Evolutionary conservation across 2,888 invertebrate species (phyloP).

Genomic region (Eupithecia dodoneata): DNA sequence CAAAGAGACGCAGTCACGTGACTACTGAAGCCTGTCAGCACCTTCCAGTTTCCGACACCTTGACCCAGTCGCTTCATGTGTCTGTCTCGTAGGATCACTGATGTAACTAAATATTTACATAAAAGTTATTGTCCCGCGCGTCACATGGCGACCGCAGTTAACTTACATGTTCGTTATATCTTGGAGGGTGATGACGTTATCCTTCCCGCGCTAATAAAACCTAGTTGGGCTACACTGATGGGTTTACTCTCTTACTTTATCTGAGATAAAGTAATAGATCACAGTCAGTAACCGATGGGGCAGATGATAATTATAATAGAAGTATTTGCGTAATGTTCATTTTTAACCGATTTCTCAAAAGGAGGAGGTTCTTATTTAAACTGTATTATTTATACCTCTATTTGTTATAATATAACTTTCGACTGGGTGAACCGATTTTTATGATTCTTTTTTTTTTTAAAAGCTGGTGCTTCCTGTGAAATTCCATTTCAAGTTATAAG

Average conservation of each 20-base stretch:
- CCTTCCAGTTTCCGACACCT: neutral
- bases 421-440: too few species aligned
- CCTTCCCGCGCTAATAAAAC: neutral
- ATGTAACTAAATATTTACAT: constrained; percentile 36
- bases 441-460: too few species aligned
- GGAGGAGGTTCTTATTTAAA: too few species aligned
- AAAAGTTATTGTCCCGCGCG: constrained; percentile 44
- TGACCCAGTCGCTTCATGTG: neutral
- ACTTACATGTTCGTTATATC: neutral
- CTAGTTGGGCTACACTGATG: neutral
- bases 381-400: too few species aligned
- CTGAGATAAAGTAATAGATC: neutral
- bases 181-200: neutral
- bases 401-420: too few species aligned
- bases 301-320: neutral
- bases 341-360: too few species aligned
- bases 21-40: neutral
- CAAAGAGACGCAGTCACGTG: neutral
- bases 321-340: too few species aligned
- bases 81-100: neutral
- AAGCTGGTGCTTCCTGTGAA: too few species aligned
- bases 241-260: neutral
- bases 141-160: neutral
- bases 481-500: too few species aligned
- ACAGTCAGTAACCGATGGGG: neutral